Evolutionary conservation across 2,888 invertebrate species (phyloP).

Genomic region (Biston betularia): DNA sequence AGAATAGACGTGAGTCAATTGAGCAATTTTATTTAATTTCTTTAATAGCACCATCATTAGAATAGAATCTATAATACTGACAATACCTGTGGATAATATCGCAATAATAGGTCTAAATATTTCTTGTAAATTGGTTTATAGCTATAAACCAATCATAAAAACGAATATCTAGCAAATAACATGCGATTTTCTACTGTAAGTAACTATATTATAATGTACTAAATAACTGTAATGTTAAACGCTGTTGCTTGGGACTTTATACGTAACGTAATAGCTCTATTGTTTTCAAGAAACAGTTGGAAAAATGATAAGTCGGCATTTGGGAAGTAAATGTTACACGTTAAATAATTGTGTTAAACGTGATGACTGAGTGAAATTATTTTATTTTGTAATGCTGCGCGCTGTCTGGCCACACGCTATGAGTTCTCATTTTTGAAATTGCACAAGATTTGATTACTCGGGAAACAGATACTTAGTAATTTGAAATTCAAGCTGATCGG

Average conservation of each 20-base stretch:
- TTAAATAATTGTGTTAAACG: conserved; percentile 22
- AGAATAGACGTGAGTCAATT: background rate
- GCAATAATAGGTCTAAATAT: conserved; percentile 50
- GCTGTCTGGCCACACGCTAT: background rate
- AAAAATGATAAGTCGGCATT: conserved; percentile 32
- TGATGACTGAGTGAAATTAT: conserved; percentile 17
- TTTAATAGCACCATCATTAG: conserved; percentile 39
- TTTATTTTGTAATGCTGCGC: conserved; percentile 17
- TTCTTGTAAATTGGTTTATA: conserved; percentile 31
- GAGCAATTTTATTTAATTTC: conserved; percentile 37
- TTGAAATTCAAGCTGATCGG: background rate
- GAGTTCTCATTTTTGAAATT: conserved; percentile 7
- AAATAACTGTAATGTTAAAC: conserved; percentile 30
- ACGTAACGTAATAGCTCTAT: conserved; percentile 41
- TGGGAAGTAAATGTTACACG: conserved; percentile 27
- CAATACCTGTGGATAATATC: conserved; percentile 45
- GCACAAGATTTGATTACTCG: no score
- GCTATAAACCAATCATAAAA: conserved; percentile 8
- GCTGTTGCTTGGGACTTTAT: conserved; percentile 34
- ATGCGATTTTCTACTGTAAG: conserved; percentile 27
- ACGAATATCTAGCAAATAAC: conserved; percentile 19
- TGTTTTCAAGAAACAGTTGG: conserved; percentile 36
- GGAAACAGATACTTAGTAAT: background rate
- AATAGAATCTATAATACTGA: conserved; percentile 46
- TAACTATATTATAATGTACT: conserved; percentile 41